Conservation (phyloP, 2,113 vertebrate species). For the Okapia johnstoni region DNA sequence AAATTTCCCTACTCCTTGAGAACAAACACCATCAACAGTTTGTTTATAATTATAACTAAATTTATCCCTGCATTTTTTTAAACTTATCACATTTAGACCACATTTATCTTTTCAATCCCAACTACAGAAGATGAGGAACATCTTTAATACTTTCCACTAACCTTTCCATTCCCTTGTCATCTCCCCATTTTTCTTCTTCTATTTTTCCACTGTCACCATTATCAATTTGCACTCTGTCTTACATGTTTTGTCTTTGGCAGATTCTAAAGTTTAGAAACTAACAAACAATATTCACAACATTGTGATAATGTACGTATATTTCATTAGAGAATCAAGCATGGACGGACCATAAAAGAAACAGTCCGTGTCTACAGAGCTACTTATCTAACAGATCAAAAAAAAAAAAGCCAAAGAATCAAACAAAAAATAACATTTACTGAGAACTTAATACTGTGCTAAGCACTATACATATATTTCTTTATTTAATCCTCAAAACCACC, state of each 20-base stretch:
- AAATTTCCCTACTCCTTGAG: neutral
- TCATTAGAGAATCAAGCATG: constrained; percentile 32
- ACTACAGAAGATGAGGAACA: neutral
- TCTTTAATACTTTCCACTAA: neutral
- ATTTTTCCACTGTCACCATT: neutral
- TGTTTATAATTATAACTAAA: constrained; percentile 25
- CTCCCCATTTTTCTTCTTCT: neutral
- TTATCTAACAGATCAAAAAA: neutral
- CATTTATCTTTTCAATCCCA: constrained; percentile 6
- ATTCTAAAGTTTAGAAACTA: constrained; percentile 38
- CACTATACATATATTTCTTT: neutral
- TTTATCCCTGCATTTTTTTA: neutral
- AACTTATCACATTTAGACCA: neutral
- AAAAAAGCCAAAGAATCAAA: neutral
- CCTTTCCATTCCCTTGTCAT: neutral
- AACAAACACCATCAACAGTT: neutral
- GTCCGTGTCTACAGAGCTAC: neutral
- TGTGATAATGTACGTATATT: neutral
- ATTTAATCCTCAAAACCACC: constrained; percentile 7
- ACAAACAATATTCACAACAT: neutral
- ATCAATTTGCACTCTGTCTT: neutral
- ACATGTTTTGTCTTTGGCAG: neutral
- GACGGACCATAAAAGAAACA: constrained; percentile 4
- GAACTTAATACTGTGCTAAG: neutral
- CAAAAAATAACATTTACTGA: neutral